Conservation (phyloP, 2,797 vertebrate genomes). For the Clarias fuscus region DNA sequence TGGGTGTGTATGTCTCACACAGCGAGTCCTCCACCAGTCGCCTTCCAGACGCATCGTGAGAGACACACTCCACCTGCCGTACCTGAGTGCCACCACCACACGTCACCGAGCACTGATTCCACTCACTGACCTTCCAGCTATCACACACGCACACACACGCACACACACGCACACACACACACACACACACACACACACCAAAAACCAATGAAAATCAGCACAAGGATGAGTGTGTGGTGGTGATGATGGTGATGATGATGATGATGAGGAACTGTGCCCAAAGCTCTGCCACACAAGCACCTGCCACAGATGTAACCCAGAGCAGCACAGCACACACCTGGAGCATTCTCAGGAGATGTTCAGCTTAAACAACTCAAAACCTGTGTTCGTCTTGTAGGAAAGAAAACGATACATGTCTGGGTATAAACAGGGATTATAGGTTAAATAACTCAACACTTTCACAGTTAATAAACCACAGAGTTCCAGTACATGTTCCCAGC, state of each 20-base stretch:
- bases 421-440: background rate
- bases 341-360: background rate
- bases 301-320: conserved; percentile 17
- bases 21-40: conserved; percentile 76
- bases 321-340: conserved; percentile 1
- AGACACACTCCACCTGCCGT: conserved; percentile 84
- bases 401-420: too few species aligned
- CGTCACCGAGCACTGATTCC: conserved; percentile 84
- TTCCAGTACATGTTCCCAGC: background rate
- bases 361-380: background rate
- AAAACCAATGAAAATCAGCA: background rate
- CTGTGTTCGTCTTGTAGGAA: background rate
- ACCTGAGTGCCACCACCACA: conserved; percentile 89
- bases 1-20: conserved; percentile 76
- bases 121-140: conserved; percentile 88
- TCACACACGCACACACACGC: background rate
- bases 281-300: conserved; percentile 13
- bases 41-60: conserved; percentile 71
- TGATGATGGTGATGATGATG: background rate
- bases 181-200: background rate
- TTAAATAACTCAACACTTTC: background rate
- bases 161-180: too few species aligned
- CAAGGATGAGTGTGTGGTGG: background rate
- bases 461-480: background rate
- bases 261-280: conserved; percentile 2